Base-by-base conservation (phyloP, 2,113 vertebrate genomes). In the Odocoileus virginianus region DNA sequence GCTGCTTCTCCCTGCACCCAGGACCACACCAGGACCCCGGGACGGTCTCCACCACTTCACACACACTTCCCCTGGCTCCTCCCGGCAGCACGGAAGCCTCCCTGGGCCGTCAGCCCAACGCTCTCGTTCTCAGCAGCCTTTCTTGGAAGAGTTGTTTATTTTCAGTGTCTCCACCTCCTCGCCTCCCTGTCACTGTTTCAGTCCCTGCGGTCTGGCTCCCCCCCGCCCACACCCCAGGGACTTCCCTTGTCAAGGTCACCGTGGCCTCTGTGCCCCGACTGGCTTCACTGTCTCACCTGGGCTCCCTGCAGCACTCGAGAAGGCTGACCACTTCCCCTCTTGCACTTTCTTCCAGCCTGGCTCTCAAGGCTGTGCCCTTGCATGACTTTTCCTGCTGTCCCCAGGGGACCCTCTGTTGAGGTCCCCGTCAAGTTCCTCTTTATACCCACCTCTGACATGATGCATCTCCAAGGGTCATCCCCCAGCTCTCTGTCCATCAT, bases 281-380 rank as follows among this genome's bases (percentile, higher is more conserved):
- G 50, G 55, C 92, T 76, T n/a, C 55, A 17, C 30, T 13, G 9
- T 25, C 64, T 95, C 89, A 60, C 76, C 79, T 40, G 57, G 60
- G 58, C 28, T 17, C 67, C 43, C 54, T 30, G 86, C 47, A 50
- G 88, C 15, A 1, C 47, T 58, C 1, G 5, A 64, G 67, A 64
- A 85, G 47, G 50, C 17, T 83, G 94, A n/a, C 95, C 94, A 83
- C 95, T 96, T 98, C 92, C 94, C 30, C 95, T 67, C 60, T 33
- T 0, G 10, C 64, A 85, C 27, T 9, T 27, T 64, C 74, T 67
- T 50, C 23, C 7, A 21, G 4, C 58, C 57, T 25, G 52, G 57
- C 57, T 87, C 27, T 84, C 85, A 43, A 36, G 61, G 33, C 10
- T 14, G 16, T 60, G 13, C 13, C 57, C 78, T 16, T 4, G 23